Percentiles rank a stretch among this genome's conserved stretches.
These are phyloP conservation scores for Babylonia areolata DNA, from an alignment of 1,140 invertebrate species.

Conservation along the genomic window DNA sequence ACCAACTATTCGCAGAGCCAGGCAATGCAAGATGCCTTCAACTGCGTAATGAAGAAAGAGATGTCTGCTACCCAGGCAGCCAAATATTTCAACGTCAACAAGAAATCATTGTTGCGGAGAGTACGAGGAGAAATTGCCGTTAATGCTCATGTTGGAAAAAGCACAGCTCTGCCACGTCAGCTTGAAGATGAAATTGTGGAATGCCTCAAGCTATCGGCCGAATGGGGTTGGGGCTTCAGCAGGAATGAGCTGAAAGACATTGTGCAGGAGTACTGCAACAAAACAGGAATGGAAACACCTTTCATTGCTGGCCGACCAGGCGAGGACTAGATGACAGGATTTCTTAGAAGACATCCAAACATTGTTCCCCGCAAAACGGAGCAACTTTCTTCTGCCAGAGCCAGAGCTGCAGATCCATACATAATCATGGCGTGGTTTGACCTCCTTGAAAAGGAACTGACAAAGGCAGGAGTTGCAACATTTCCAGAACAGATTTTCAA, in stretches of 20 bases:
- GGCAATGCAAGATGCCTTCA: background rate
- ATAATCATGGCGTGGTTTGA: constrained; percentile 31
- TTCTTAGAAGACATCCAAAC: constrained; percentile 24
- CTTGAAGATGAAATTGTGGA: constrained; percentile 17
- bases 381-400: constrained; percentile 1
- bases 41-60: constrained; percentile 28
- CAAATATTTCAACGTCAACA: constrained; percentile 31
- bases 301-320: constrained; percentile 29
- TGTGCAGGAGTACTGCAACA: background rate
- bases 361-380: constrained; percentile 31
- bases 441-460: background rate
- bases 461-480: too few species aligned
- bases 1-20: constrained; percentile 2
- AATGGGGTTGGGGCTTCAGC: constrained; percentile 38
- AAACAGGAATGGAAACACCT: constrained; percentile 5
- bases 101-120: constrained; percentile 18
- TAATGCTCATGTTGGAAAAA: constrained; percentile 19
- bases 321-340: background rate
- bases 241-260: constrained; percentile 26
- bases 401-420: constrained; percentile 18
- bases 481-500: constrained; percentile 35
- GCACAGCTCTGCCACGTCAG: background rate
- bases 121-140: constrained; percentile 10
- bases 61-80: constrained; percentile 2
- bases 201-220: constrained; percentile 32